Percentiles rank a stretch among this genome's conserved stretches.
Evolutionary conservation across 2,888 invertebrate genomes (phyloP).

Genomic region (Branchipolynoe longqiensis): DNA sequence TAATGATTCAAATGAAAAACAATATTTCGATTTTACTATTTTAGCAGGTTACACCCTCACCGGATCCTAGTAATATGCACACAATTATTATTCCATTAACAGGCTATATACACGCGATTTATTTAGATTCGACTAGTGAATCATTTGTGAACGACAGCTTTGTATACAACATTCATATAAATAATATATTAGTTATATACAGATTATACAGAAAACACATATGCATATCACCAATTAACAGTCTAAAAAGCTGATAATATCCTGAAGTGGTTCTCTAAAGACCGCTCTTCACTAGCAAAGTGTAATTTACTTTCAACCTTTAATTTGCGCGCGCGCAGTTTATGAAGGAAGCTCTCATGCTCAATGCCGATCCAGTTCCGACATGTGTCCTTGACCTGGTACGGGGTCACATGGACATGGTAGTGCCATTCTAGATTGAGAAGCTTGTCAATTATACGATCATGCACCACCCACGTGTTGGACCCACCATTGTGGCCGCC

Average conservation of each 20-base stretch:
- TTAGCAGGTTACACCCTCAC: too few relatives aligned
- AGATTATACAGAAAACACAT: too few relatives aligned
- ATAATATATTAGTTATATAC: too few relatives aligned
- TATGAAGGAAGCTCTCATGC: constrained; percentile 88
- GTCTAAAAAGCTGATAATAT: constrained; percentile 84
- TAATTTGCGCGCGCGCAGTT: constrained; percentile 86
- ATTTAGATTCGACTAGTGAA: too few relatives aligned
- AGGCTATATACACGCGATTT: too few relatives aligned
- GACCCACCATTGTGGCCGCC: constrained; percentile 94
- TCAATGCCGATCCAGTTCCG: constrained; percentile 93
- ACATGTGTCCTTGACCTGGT: constrained; percentile 90
- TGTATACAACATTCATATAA: too few relatives aligned
- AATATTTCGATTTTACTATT: too few relatives aligned
- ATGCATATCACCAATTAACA: too few relatives aligned
- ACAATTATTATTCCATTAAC: too few relatives aligned
- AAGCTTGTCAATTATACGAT: constrained; percentile 88
- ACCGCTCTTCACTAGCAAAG: constrained; percentile 84
- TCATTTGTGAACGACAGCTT: too few relatives aligned
- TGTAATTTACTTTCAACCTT: constrained; percentile 86
- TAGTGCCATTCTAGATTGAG: constrained; percentile 86
- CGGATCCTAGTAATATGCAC: too few relatives aligned
- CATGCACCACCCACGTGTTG: constrained; percentile 93
- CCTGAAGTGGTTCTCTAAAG: constrained; percentile 90
- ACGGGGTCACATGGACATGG: constrained; percentile 93
- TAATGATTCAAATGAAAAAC: too few relatives aligned